Base-by-base conservation (phyloP, 1,140 invertebrate genomes). In the Diabrotica undecimpunctata region DNA sequence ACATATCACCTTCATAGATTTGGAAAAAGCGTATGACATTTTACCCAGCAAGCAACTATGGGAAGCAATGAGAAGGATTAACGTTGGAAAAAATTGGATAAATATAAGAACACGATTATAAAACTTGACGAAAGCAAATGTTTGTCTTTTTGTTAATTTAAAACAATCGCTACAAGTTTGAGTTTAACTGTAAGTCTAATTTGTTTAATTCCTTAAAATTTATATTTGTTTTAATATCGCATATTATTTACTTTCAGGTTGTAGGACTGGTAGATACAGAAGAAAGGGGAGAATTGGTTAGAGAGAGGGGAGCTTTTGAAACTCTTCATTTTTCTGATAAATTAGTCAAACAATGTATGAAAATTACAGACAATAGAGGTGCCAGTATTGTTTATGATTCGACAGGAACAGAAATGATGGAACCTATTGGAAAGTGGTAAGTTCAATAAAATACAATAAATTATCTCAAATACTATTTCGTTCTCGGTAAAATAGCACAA, bases 371-470 rank as follows among this genome's bases (percentile, higher is more conserved):
- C 10, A 79, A 80, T 14, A 77, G 81, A 74, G 83, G 83, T 7
- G 82, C 81, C 0, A 74, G 82, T 69, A 73, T 86, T 50, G 79
- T 85, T 35, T 83, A 85, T 78, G 85, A 86, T 74, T 81, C 83
- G 50, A 82, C 85, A 55, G 84, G 85, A 1, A 84, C 83, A 38
- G 79, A 85, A 55, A 70, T 83, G 53, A 81, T 85, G 65, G 76
- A 81, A 61, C 74, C 78, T 62, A 77, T 80, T 50, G 71, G 82
- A 8, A 71, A 75, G 67, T 82, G 83, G 83, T 84, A 79, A 74
- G 54, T 65, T 25, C 25, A 25, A 25, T 25, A 25, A 25, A 25
- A 25, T 25, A 25, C 8, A n/a, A 59, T 12, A 50, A 7, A 36
- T 61, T 35, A 61, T 65, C 67, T 65, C n/a, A n/a, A n/a, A n/a